Base-by-base conservation (phyloP, 2,888 invertebrate genomes). In the Eupithecia exiguata region DNA sequence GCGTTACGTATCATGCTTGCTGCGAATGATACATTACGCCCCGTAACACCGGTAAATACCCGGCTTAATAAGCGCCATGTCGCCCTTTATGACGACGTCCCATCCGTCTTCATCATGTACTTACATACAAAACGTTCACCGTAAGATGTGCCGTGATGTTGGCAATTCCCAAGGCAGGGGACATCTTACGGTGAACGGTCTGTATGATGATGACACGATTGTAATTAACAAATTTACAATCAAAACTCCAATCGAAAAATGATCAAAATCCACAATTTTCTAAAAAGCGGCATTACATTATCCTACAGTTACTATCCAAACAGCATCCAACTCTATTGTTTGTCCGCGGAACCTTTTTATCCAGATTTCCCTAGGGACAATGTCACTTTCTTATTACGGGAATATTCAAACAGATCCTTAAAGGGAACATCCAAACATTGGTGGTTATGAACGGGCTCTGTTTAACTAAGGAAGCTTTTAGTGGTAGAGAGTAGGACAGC, bases 291-390 rank as follows among this genome's bases (percentile, higher is more conserved):
- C 38, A 38, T 36, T 12, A 65, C 63, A 4, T 36, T 63, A 36
- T n/a, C 63, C 82, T 81, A 83, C 83, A 84, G 85, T 85, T 85
- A 87, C 84, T 88, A 83, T 83, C 36, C 63, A 65, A 65, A 65
- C 63, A 38, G 36, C 36, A 36, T 79, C 78, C 76, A 74, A 58
- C 58, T 58, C 86, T 85, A 88, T 90, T 91, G 91, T 92, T 92
- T 91, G 89, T 85, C 84, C 84, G 81, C 83, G 85, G 83, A 89
- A 90, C 91, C 92, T 92, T 92, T 92, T 91, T 89, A 88, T 87
- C 84, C 84, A 92, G 90, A 93, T 93, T 93, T 93, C 93, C 92
- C 93, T 77, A 74, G 92, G 86, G 92, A 84, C 80, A 87, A 84
- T 88, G 85, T 89, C 89, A 89, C 85, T 89, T 86, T 87, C 88